These are phyloP conservation scores for Gopherus flavomarginatus DNA, from an alignment of 2,113 vertebrate species.

Conservation along the genomic window DNA sequence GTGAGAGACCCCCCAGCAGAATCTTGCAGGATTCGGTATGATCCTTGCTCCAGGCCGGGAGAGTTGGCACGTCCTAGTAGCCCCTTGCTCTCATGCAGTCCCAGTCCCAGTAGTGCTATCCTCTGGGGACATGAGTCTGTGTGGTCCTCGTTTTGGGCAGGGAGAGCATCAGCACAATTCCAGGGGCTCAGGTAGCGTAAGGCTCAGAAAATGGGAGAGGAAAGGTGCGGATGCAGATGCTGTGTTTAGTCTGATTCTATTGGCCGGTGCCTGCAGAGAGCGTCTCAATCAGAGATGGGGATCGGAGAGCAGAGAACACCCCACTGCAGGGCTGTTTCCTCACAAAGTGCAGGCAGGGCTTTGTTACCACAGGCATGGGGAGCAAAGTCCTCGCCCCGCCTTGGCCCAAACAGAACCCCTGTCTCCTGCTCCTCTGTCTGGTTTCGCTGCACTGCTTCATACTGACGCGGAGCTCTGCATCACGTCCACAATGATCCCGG, in stretches of 20 bases:
- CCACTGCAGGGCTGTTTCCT: neutral
- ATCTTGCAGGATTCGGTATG: neutral
- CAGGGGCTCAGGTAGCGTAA: neutral
- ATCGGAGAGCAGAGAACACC: neutral
- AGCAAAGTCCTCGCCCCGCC: neutral
- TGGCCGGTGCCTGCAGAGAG: neutral
- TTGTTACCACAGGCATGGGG: neutral
- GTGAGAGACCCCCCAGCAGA: neutral
- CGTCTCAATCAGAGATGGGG: neutral
- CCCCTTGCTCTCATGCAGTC: neutral
- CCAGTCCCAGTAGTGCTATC: neutral
- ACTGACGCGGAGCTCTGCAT: neutral
- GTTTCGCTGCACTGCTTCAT: neutral
- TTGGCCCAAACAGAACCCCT: neutral
- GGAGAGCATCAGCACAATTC: neutral
- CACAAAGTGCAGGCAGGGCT: neutral
- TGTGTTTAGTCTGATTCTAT: neutral
- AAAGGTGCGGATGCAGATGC: neutral
- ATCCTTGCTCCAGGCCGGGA: neutral
- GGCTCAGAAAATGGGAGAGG: neutral
- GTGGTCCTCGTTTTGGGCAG: neutral
- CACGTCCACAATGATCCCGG: fast-evolving
- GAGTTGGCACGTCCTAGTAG: fast-evolving
- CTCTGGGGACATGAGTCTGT: neutral
- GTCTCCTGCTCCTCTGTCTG: neutral